Evolutionary conservation across 2,888 invertebrate genomes (phyloP), one percentile per base, ranked within the genome.

Genomic region (Luffia ferchaultella): DNA sequence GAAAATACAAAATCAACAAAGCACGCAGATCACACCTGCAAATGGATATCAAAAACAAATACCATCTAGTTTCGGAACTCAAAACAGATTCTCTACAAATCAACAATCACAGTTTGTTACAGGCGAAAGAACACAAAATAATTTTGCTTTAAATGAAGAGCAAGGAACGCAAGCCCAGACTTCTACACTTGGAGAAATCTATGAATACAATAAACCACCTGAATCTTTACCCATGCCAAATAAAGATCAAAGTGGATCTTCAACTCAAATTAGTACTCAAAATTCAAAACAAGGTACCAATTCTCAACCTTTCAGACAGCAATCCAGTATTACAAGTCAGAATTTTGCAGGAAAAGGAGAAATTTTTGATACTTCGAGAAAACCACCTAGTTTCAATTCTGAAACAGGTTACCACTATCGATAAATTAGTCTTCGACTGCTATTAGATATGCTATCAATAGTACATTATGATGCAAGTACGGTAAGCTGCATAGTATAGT

Each of bases 371-470:
- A 75, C 69, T 16, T 64, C 72, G 0, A 60, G 74, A 54, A 62
- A 68, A 49, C 74, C 77, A 9, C 75, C 79, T 0, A 75, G 64
- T 50, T 83, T 74, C 49, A 74, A 78, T 52, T 61, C 61, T 15
- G 59, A 71, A 60, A 73, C 73, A 47, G 82, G 82, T 20, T 82
- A 83, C 56, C 70, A 79, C 63, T 79, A 80, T 58, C 30, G 30
- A 30, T 78, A 55, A 67, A 55, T 40, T 55, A 59, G 62, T 60
- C n/a, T 49, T 45, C n/a, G n/a, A 50, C 49, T 55, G 55, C 55
- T 52, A 55, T 54, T 51, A 46, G 46, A 2, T n/a, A n/a, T n/a
- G n/a, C n/a, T n/a, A n/a, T n/a, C n/a, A n/a, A n/a, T n/a, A n/a
- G n/a, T n/a, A n/a, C n/a, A n/a, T n/a, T n/a, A n/a, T n/a, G n/a